These are phyloP conservation scores for Greenwoodochromis staneri DNA, from an alignment of 2,113 vertebrate genomes.

Conservation along the genomic window DNA sequence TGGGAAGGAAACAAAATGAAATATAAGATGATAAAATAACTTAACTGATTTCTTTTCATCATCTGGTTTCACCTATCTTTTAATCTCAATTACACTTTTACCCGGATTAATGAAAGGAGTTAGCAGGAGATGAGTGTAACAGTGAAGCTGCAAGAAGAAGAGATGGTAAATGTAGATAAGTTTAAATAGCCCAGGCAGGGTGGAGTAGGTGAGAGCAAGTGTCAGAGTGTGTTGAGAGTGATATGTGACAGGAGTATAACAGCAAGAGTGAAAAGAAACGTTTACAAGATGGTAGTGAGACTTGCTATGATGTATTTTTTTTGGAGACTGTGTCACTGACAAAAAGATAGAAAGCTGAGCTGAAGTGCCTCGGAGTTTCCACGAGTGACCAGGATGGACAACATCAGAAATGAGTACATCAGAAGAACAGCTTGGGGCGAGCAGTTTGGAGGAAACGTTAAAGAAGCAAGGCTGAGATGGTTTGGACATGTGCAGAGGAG, in stretches of 20 bases:
- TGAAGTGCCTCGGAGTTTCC: background rate
- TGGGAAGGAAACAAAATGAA: background rate
- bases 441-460: background rate
- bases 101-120: background rate
- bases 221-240: background rate
- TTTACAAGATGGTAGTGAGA: background rate
- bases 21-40: background rate
- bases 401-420: background rate
- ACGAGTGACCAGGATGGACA: background rate
- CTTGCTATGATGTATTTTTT: background rate
- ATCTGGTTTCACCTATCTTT: background rate
- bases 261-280: background rate
- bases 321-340: background rate
- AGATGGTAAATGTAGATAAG: background rate
- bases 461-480: background rate
- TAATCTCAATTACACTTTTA: background rate
- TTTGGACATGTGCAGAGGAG: background rate
- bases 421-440: background rate
- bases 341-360: background rate
- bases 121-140: background rate
- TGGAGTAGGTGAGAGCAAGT: background rate
- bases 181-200: background rate
- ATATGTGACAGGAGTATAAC: background rate
- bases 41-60: background rate
- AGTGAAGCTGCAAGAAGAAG: background rate